Base-by-base conservation (phyloP, 2,888 invertebrate genomes). In the Drosophila nigritarsus region DNA sequence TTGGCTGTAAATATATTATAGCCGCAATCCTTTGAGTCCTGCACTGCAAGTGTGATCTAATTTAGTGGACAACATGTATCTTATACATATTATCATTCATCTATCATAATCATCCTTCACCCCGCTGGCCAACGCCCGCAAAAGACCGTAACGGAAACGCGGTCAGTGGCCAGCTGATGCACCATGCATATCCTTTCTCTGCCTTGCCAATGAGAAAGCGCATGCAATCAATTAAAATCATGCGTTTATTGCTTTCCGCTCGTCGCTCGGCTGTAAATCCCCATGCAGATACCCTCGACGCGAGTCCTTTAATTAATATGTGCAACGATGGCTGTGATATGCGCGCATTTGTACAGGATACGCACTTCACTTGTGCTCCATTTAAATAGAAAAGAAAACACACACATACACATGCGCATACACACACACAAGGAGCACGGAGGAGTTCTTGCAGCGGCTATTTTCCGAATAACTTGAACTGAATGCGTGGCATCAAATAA, bases 391-490 rank as follows among this genome's bases (percentile, higher is more conserved):
- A 89, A 90, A 75, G 90, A 86, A 86, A 80, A 69, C 79, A 73
- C 53, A 66, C 50, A 50, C 62, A 32, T 60, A 32, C 27, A 34
- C 60, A 49, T 34, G 1, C 42, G n/a, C 24, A 48, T 51, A 53
- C 34, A 36, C 27, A 42, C 34, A 56, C 29, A 20, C 5, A 29
- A 11, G 40, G 60, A 65, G 58, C 36, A 65, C 54, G 62, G 45
- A 78, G 70, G 61, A 71, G 54, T 72, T 67, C 74, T 71, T 81
- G 76, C 73, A 73, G 62, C 73, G 90, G 87, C 89, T 87, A 87
- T 87, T 87, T 87, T 87, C 89, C 87, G 77, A 90, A 87, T 90
- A 90, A 87, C 89, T 87, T 90, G 84, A 87, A 82, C 90, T 90
- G 84, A 90, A 87, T 90, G 87, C 82, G 66, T 69, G 78, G 78